phyloP scores from a whole-genome alignment of 1,140 invertebrate species.

The Aphaenogaster rudis region DNA sequence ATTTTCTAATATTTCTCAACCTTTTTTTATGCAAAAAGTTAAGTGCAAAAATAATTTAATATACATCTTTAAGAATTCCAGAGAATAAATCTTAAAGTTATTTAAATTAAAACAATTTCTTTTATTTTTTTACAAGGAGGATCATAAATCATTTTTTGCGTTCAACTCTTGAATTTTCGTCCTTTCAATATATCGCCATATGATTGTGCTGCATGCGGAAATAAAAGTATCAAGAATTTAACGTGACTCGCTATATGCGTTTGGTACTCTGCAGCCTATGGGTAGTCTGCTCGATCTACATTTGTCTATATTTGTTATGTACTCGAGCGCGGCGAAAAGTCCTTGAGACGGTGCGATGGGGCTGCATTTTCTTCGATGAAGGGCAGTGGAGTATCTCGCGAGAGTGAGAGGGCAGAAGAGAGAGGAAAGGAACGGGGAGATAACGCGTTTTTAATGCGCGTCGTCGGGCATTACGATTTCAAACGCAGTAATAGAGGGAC shows the following conservation, averaged over 20 bases:
- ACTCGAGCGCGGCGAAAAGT: constrained; percentile 58
- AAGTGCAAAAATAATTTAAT: background rate
- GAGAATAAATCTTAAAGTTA: background rate
- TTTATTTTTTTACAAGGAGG: background rate
- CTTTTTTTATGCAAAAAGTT: background rate
- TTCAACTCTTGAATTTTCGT: background rate
- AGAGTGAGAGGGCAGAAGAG: background rate
- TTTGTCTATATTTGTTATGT: constrained; percentile 66
- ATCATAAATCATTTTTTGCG: background rate
- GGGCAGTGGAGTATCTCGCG: constrained; percentile 5
- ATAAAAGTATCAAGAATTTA: constrained; percentile 33
- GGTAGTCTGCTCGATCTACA: constrained; percentile 52
- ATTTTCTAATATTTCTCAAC: background rate
- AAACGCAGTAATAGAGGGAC: constrained; percentile 58
- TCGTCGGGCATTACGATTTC: constrained; percentile 68
- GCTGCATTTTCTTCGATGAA: constrained; percentile 33
- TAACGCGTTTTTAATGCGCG: constrained; percentile 75
- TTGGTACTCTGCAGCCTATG: background rate
- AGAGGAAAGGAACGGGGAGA: constrained; percentile 71
- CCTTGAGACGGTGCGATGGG: constrained; percentile 68
- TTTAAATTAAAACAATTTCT: constrained; percentile 3
- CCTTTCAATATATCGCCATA: background rate
- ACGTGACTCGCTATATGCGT: too few relatives aligned
- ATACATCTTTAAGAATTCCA: too few relatives aligned
- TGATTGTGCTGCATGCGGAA: background rate